Evolutionary conservation across 2,888 invertebrate genomes (phyloP), one percentile per base, ranked within the genome.

Genomic region (Escarpia spicata): DNA sequence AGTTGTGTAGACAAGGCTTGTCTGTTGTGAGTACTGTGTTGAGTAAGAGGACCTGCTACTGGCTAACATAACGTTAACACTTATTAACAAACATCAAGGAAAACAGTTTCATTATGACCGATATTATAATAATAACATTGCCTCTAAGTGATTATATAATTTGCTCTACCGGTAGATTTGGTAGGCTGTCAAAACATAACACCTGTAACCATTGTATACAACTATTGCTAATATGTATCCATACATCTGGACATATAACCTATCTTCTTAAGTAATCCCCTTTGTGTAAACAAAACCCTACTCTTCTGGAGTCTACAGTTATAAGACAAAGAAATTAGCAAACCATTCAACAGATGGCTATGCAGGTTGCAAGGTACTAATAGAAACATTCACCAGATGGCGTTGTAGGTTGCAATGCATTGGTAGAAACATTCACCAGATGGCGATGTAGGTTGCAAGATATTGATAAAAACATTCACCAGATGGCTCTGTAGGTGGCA

Each of bases 151-250:
- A 52, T 52, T 75, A 75, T 26, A 75, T 26, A 75, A 75, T 75
- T 75, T 75, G 75, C 75, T 75, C 75, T 26, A 75, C 75, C 75
- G 19, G 75, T 75, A 75, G 75, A 26, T 75, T 75, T 75, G 75
- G 75, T 75, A 75, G 75, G n/a, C 75, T 75, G 75, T 75, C 75
- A 75, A 75, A 26, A 52, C 2, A 26, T n/a, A 75, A 19, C 75
- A 75, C n/a, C 75, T 75, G 75, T 75, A 75, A 75, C 75, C 75
- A 75, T 4, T 75, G 75, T 75, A 75, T 75, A 75, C 75, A 75
- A 75, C 26, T 75, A 26, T 75, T 75, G 19, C 75, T 26, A 75
- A 26, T 75, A 75, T 26, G 75, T 75, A 75, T 75, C 75, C 75
- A 75, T n/a, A 75, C 75, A 75, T 75, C 75, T 26, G 75, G n/a